Conservation (phyloP, 2,797 vertebrate genomes). For the Mionectes olivaceus region DNA sequence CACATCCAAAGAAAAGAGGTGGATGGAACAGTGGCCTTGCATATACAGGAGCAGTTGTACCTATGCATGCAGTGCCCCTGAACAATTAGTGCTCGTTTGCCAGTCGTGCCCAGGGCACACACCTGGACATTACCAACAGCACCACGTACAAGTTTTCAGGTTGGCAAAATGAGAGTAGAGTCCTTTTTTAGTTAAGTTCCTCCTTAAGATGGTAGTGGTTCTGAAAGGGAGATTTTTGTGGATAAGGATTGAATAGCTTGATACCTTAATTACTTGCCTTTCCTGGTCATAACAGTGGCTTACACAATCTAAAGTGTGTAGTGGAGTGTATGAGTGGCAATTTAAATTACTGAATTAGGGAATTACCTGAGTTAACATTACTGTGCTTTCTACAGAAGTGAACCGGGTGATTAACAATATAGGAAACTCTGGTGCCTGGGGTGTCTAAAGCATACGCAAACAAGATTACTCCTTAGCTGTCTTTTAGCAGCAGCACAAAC, state of each 20-base stretch:
- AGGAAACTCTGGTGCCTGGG: not conserved
- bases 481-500: not conserved
- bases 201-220: not conserved
- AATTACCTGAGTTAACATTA: not conserved
- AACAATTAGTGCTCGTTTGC: not conserved
- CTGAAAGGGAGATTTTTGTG: not conserved
- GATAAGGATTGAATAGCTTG: not conserved
- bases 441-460: not conserved
- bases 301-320: not conserved
- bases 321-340: not conserved
- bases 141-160: not conserved
- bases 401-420: not conserved
- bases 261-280: not conserved
- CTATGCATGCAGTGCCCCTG: not conserved
- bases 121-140: not conserved
- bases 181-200: not conserved
- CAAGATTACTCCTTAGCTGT: not conserved
- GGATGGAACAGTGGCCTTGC: not conserved
- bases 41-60: not conserved
- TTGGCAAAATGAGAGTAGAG: not conserved
- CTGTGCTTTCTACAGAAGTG: not conserved
- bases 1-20: not conserved
- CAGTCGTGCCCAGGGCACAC: not conserved
- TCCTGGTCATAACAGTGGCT: not conserved
- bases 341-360: conserved; percentile 10